Conservation (phyloP, 2,113 vertebrate species). For the Pipa parva region DNA sequence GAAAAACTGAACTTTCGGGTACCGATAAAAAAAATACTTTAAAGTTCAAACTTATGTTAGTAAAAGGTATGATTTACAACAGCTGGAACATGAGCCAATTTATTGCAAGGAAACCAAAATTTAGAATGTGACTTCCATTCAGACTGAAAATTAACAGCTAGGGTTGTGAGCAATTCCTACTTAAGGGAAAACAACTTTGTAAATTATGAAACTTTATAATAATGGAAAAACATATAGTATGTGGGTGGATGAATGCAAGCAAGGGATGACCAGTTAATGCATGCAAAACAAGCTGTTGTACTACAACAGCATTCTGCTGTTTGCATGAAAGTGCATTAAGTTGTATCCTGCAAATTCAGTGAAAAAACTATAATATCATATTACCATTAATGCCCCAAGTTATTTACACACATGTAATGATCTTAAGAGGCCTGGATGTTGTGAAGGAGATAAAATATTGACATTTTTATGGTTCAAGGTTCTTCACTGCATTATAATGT, state of each 20-base stretch:
- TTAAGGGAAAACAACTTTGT: background rate
- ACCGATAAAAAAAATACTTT: too few species aligned
- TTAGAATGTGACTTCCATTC: background rate
- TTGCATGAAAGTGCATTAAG: conserved; percentile 30
- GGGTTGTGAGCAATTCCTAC: background rate
- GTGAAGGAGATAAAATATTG: conserved; percentile 15
- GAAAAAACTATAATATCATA: conserved; percentile 16
- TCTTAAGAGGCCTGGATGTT: conserved; percentile 28
- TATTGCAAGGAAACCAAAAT: conserved; percentile 1
- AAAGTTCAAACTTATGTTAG: too few species aligned
- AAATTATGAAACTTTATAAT: conserved; percentile 13
- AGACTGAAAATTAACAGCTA: background rate
- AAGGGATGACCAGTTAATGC: background rate
- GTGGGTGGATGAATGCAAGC: conserved; percentile 7
- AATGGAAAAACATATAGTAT: conserved; percentile 14
- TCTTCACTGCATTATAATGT: too few species aligned
- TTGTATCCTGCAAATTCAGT: conserved; percentile 19
- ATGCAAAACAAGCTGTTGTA: conserved; percentile 2
- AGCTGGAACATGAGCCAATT: background rate
- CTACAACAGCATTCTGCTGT: conserved; percentile 3
- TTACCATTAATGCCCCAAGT: conserved; percentile 29
- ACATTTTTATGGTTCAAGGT: too few species aligned
- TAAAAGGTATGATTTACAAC: background rate
- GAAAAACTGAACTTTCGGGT: too few species aligned
- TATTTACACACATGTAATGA: conserved; percentile 1